These are phyloP conservation scores for Laticauda laticaudata DNA, from an alignment of 2,113 vertebrate genomes.

Conservation along the genomic window DNA sequence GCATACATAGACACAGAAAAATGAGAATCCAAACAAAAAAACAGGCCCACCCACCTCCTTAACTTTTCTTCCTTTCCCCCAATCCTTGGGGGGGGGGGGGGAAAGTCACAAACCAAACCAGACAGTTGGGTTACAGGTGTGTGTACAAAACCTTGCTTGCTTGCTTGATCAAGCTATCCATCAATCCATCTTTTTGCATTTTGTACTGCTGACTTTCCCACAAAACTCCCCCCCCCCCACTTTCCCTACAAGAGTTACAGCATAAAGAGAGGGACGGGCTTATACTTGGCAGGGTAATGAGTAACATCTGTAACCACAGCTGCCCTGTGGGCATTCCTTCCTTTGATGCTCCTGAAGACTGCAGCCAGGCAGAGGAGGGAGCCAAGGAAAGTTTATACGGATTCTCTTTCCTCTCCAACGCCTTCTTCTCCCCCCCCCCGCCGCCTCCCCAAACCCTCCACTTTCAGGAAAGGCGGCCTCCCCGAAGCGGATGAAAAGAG, in stretches of 20 bases:
- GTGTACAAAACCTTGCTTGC: too few relatives aligned
- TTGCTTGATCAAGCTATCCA: neutral
- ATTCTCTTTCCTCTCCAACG: slow-evolving; percentile 30
- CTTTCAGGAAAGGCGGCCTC: slow-evolving; percentile 44
- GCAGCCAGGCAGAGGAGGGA: slow-evolving; percentile 51
- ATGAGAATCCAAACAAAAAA: neutral
- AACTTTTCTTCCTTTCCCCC: neutral
- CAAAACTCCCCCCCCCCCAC: neutral
- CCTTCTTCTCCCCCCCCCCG: neutral
- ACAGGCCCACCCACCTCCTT: too few relatives aligned
- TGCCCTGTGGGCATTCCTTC: slow-evolving; percentile 68
- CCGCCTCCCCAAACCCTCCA: too few relatives aligned
- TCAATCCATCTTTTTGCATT: neutral
- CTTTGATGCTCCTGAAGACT: slow-evolving; percentile 65
- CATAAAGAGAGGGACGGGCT: slow-evolving; percentile 51
- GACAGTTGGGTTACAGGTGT: too few relatives aligned
- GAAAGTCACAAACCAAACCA: neutral
- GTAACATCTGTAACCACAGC: slow-evolving; percentile 69
- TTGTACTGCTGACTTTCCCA: neutral
- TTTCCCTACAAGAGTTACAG: neutral
- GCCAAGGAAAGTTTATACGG: slow-evolving; percentile 64
- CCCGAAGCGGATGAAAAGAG: slow-evolving; percentile 52
- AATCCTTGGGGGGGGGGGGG: too few relatives aligned
- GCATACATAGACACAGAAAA: neutral
- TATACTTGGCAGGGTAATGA: slow-evolving; percentile 64